A percentile compares a stretch with the other conserved stretches of the same genome.
phyloP scores from a whole-genome alignment of 2,797 vertebrate genomes.

The Lemur catta region DNA sequence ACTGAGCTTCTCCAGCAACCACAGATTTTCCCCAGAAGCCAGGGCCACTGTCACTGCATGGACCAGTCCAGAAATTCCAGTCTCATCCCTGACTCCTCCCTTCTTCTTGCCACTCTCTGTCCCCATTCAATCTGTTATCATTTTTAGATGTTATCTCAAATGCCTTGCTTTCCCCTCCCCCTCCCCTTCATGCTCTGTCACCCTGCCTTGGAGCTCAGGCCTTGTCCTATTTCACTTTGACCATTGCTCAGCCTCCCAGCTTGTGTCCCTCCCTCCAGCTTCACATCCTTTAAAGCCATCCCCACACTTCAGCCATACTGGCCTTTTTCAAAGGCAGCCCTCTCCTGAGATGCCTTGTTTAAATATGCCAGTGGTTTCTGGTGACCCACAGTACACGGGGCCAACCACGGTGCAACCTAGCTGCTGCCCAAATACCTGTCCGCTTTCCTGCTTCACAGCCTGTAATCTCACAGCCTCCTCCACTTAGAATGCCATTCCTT shows the following conservation, averaged over 20 bases:
- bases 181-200: not conserved
- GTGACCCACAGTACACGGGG: not conserved
- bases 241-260: not conserved
- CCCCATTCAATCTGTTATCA: not conserved
- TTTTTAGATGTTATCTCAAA: not conserved
- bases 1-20: not conserved
- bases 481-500: not conserved
- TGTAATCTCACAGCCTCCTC: not conserved
- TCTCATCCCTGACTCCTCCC: not conserved
- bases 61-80: not conserved
- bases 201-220: not conserved
- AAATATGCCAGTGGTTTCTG: not conserved
- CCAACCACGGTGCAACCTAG: not conserved
- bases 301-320: not conserved
- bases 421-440: not conserved
- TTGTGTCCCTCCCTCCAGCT: not conserved
- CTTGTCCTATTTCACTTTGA: not conserved
- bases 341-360: not conserved
- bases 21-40: not conserved
- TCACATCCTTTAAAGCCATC: not conserved
- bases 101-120: not conserved
- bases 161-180: accelerated
- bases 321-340: not conserved
- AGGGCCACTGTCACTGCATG: not conserved
- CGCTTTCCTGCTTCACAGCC: not conserved